These are phyloP conservation scores for Margaritifera margaritifera DNA, from an alignment of 2,888 invertebrate genomes.

Conservation along the genomic window DNA sequence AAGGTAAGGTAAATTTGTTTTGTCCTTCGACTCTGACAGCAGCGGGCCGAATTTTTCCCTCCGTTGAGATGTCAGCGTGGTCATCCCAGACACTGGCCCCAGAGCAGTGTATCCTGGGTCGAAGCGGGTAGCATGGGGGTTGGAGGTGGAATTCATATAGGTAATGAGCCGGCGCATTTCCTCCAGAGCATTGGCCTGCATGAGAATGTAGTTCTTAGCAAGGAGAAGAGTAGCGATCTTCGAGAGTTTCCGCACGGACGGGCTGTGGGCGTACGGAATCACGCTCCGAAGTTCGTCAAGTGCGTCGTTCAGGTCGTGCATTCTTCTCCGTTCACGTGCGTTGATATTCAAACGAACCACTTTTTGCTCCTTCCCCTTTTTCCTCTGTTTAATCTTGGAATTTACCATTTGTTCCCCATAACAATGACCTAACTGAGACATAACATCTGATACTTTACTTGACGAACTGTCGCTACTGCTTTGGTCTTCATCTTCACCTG, in stretches of 20 bases:
- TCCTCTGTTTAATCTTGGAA: conserved; percentile 16
- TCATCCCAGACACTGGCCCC: no score
- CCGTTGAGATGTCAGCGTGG: no score
- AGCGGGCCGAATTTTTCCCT: no score
- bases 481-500: conserved; percentile 35
- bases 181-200: conserved; percentile 71
- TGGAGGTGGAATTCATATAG: conserved; percentile 69
- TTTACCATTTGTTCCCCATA: conserved; percentile 27
- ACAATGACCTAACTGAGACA: conserved; percentile 28
- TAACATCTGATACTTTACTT: conserved; percentile 14
- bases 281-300: conserved; percentile 71
- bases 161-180: conserved; percentile 69
- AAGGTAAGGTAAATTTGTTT: no score
- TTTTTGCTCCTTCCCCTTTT: conserved; percentile 43
- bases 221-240: conserved; percentile 71
- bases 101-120: conserved; percentile 22
- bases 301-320: conserved; percentile 75
- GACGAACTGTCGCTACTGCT: conserved; percentile 26
- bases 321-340: conserved; percentile 73
- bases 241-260: conserved; percentile 71
- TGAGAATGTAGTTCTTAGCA: conserved; percentile 72
- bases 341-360: conserved; percentile 70
- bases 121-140: conserved; percentile 37
- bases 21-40: no score
- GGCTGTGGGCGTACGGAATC: conserved; percentile 73